Percentiles rank a stretch among this genome's conserved stretches.
These are phyloP conservation scores for Coecobrya sp. DNA, from an alignment of 2,888 invertebrate species.

Conservation along the genomic window DNA sequence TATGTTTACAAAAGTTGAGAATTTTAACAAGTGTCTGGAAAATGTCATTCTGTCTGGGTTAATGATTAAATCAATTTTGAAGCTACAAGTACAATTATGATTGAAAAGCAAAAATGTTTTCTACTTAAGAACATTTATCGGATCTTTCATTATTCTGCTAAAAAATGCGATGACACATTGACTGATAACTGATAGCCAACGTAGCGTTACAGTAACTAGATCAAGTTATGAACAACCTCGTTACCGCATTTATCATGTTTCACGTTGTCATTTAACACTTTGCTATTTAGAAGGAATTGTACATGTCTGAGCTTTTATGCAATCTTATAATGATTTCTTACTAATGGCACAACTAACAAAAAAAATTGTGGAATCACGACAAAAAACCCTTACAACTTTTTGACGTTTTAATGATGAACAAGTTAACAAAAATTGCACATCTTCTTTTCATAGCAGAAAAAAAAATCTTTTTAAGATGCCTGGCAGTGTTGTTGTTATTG, in stretches of 20 bases:
- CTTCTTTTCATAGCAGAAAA: slow-evolving; percentile 24
- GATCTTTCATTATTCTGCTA: background rate
- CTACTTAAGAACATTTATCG: no score
- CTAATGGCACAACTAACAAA: slow-evolving; percentile 10
- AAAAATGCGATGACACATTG: background rate
- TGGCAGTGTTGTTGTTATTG: background rate
- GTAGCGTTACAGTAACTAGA: background rate
- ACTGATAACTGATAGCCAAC: no score
- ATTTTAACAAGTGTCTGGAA: no score
- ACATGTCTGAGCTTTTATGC: slow-evolving; percentile 14
- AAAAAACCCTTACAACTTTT: slow-evolving; percentile 42
- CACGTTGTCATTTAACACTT: slow-evolving; percentile 15
- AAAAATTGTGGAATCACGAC: slow-evolving; percentile 10
- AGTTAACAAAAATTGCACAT: slow-evolving; percentile 39
- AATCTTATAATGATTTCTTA: slow-evolving; percentile 15
- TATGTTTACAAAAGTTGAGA: no score
- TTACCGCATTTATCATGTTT: slow-evolving; percentile 19
- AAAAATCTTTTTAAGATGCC: slow-evolving; percentile 5
- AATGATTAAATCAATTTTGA: no score
- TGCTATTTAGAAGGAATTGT: background rate
- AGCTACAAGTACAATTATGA: no score
- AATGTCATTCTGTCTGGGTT: no score
- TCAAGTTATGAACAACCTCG: slow-evolving; percentile 8
- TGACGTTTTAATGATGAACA: slow-evolving; percentile 48
- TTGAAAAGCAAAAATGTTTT: no score